Evolutionary conservation across 1,140 invertebrate genomes (phyloP), one percentile per base, ranked within the genome.

Genomic region (Leptoteleia sp.): DNA sequence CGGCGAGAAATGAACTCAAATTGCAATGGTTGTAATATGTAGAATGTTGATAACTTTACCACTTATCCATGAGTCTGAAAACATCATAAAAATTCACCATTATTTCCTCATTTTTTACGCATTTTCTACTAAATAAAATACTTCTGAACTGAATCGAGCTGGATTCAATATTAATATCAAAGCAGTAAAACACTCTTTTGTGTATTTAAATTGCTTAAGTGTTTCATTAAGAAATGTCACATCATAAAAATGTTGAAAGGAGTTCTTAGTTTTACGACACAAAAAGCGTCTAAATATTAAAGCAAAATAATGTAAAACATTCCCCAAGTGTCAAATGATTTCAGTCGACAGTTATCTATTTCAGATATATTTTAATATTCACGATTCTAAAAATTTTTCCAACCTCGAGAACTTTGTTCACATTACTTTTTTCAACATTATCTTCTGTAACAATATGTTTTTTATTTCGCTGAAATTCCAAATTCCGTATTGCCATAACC

Each of bases 261-360:
- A 33, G 13, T 25, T 64, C 17, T 29, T 27, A 16, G 29, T 70
- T 61, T 70, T 50, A 42, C 9, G 43, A 52, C 8, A 35, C 27
- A 37, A 54, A 72, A 54, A 48, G n/a, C 35, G 35, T 16, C 5
- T 38, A 62, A 43, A 59, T 61, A 61, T 59, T 47, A 38, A 45
- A 47, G 16, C 55, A 45, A 35, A 61, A 71, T 71, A 70, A 59
- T 52, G 64, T 64, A 55, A 55, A 38, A 40, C 70, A 22, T n/a
- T 55, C 33, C 12, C 48, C 40, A 42, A 64, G 48, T 73, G 59
- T 64, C 50, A 55, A 64, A 37, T 35, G 57, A 62, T 73, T 64
- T 61, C 50, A 55, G 42, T 64, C 40, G 33, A 13, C 38, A 7
- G 13, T 64, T 64, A 64, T 70, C 55, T 52, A 43, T 52, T 61